Evolutionary conservation across 2,888 invertebrate species (phyloP), one percentile per base, ranked within the genome.

Genomic region (Ischnura elegans): DNA sequence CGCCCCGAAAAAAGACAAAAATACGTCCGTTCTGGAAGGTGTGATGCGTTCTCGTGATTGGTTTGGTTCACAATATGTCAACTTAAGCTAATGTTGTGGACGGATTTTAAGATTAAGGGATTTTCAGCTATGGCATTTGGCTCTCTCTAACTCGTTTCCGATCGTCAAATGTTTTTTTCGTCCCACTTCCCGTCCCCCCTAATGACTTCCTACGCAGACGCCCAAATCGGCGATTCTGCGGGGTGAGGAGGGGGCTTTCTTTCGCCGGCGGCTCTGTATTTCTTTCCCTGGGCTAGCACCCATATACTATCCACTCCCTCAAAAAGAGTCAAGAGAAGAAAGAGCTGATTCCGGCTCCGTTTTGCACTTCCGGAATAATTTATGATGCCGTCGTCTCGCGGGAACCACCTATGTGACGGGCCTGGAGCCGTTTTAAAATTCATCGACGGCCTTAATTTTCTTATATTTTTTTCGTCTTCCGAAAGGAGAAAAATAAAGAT

Each of bases 351-450:
- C 76, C 76, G 36, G 76, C 10, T 29, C 0, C 16, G 36, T 8
- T 36, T 76, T 13, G 29, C 25, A 76, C 76, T 76, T 76, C 76
- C 76, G 76, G 76, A 76, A 76, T 76, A 36, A 76, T 76, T 76
- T 76, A 36, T 36, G 76, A 16, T 36, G 66, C 16, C 2, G 2
- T 25, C 36, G 76, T 36, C 76, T 10, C 36, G 36, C 29, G 36
- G 10, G 36, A n/a, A 0, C 76, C 36, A 16, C 76, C 16, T 76
- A 29, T 76, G 76, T 36, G 76, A 36, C 25, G 13, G 10, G 66
- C 29, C 51, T 19, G 36, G 29, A 76, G 36, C 36, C 36, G 8
- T 76, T n/a, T 76, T 36, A 13, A 36, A 76, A 76, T 36, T 76
- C 76, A 36, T 36, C 25, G 29, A 36, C 16, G 16, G 76, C 36